Evolutionary conservation across 2,888 invertebrate genomes (phyloP), one percentile per base, ranked within the genome.

Genomic region (Perdita meconis): DNA sequence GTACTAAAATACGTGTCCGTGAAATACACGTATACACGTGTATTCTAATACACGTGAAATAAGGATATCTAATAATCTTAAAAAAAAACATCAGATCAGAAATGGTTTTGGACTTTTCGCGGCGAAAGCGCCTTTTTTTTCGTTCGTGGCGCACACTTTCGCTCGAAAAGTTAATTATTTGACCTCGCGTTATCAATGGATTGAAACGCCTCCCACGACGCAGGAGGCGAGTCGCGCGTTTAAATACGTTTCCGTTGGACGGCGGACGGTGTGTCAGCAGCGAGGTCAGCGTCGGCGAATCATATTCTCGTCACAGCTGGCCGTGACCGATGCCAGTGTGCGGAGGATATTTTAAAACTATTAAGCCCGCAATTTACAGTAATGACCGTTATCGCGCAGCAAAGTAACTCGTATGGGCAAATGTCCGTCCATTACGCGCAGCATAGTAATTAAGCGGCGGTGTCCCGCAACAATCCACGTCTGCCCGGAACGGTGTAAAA

Each of bases 391-490:
- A 73, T 75, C 74, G 74, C 53, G 70, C 40, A 61, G 66, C 76
- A 78, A 84, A 84, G 83, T 84, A 85, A 85, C 81, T 81, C 78
- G 76, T 67, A 78, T 34, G 61, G 75, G 77, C 70, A 78, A 85
- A 85, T 75, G 83, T 81, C 78, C 78, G 71, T 81, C 79, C 79
- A 81, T 79, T 83, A 80, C 71, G 65, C 66, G 74, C 69, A 80
- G 78, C 79, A 55, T 66, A 74, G 85, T 81, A 86, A 85, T 85
- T 84, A 85, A 86, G 84, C 82, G 74, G 81, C 69, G 85, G 84
- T 86, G 72, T 78, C 70, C 85, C 86, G 70, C 84, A 85, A 80
- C 85, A 78, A 85, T 86, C 85, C 80, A 70, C 73, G 76, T 76
- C 79, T 80, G 78, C 80, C 53, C 80, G 59, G 60, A 72, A 60